Evolutionary conservation across 2,113 vertebrate species (phyloP).

Genomic region (Cepphus grylle): DNA sequence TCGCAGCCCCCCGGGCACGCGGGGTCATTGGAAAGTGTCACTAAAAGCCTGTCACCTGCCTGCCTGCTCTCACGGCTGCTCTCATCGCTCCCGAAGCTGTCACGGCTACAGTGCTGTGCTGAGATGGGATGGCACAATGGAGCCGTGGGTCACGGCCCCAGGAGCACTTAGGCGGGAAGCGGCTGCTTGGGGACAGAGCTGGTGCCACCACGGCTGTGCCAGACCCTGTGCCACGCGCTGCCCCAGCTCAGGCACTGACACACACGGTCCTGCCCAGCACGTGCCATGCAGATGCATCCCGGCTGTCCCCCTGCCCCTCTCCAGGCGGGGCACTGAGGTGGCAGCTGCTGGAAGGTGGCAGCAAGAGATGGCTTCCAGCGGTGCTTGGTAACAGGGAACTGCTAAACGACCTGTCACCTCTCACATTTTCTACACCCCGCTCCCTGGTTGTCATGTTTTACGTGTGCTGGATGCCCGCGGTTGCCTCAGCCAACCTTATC

Average conservation of each 20-base stretch:
- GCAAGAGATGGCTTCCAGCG: neutral
- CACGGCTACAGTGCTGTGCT: accelerated
- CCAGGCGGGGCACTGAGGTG: neutral
- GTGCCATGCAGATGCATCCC: neutral
- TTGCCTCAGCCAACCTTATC: neutral
- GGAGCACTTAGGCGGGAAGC: accelerated
- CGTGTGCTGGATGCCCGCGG: accelerated
- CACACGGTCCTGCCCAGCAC: accelerated
- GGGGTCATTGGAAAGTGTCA: neutral
- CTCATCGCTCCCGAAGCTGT: neutral
- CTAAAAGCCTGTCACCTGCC: neutral
- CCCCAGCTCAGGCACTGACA: neutral
- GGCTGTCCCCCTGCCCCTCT: neutral
- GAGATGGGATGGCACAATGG: accelerated
- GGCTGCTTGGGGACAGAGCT: accelerated
- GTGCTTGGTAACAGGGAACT: neutral
- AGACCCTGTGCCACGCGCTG: accelerated
- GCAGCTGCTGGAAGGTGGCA: neutral
- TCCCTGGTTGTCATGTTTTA: accelerated
- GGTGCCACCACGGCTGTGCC: accelerated
- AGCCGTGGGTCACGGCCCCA: accelerated
- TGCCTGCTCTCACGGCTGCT: neutral
- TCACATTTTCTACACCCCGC: accelerated
- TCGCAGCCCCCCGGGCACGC: accelerated
- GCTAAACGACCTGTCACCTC: neutral